Base-by-base conservation (phyloP, 35 echinoderm and acorn worm species). In the Diadema setosum region DNA sequence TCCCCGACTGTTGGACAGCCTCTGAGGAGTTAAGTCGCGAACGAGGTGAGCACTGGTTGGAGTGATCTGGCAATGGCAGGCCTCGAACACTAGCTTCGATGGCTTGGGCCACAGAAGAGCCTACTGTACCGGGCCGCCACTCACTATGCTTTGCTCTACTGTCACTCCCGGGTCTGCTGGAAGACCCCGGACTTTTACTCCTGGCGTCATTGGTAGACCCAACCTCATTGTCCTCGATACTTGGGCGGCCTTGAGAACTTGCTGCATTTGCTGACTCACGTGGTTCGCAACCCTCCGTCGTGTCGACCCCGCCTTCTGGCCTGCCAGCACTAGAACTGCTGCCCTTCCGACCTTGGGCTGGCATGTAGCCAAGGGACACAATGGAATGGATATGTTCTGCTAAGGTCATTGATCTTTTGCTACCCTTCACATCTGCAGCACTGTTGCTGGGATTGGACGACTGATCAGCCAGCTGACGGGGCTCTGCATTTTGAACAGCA, bases 381-480 rank as follows among this genome's bases (percentile, higher is more conserved):
- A 90, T 90, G 65, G 88, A 83, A 49, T 90, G 80, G 42, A 90
- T 90, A 39, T 90, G 88, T 50, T 90, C 88, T 16, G 88, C 88
- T 46, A 90, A 64, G 41, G 88, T 90, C n/a, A 90, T 84, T 20
- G 88, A 41, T 32, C 73, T 78, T 78, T 78, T 78, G 34, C 73
- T 41, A 78, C 35, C 40, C 30, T 67, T 31, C n/a, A 11, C n/a
- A 78, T 78, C 73, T n/a, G n/a, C 33, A n/a, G 24, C 25, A 78
- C 40, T 36, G 23, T 44, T 78, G 24, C 35, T 41, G 2, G n/a
- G 14, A 36, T 78, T 78, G 0, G 73, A 42, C 44, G 73, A 44
- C 9, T 43, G 73, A 41, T 78, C 73, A 9, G 73, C 2, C 20
- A 41, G 37, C 17, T 78, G 73, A 25, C 21, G 37, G 3, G 73